These are phyloP conservation scores for Trachelus iudaicus DNA, from an alignment of 2,888 invertebrate genomes.

Conservation along the genomic window DNA sequence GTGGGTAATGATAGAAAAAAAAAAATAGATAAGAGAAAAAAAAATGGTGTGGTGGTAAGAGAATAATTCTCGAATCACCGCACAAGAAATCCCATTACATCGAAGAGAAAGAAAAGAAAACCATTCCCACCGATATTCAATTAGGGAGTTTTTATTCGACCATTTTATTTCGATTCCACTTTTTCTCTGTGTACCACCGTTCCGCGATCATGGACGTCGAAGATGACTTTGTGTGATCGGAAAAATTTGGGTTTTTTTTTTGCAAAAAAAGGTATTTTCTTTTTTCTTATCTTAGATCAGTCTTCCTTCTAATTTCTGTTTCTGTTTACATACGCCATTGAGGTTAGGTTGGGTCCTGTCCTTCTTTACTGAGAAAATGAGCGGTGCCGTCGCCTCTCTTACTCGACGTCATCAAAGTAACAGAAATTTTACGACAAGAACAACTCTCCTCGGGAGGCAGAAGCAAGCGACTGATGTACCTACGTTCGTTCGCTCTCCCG, in stretches of 20 bases:
- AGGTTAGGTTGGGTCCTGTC: not conserved
- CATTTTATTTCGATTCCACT: slow-evolving; percentile 50
- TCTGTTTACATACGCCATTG: not conserved
- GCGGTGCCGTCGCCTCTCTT: slow-evolving; percentile 8
- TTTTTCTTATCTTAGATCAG: not conserved
- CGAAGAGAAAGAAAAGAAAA: slow-evolving; percentile 46
- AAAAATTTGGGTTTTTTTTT: slow-evolving; percentile 6
- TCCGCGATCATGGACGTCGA: not conserved
- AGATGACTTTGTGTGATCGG: not conserved
- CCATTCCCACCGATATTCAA: slow-evolving; percentile 47
- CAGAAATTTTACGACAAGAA: slow-evolving; percentile 43
- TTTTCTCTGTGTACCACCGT: not conserved
- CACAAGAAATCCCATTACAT: slow-evolving; percentile 59
- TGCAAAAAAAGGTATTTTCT: not conserved
- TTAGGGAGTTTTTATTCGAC: slow-evolving; percentile 60
- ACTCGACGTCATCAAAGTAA: slow-evolving; percentile 38
- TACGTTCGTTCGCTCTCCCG: slow-evolving; percentile 1
- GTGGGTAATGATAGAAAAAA: slow-evolving; percentile 1
- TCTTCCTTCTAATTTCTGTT: not conserved
- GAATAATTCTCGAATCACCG: slow-evolving; percentile 49
- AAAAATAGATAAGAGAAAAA: slow-evolving; percentile 15
- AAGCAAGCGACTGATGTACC: slow-evolving; percentile 18
- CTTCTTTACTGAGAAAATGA: not conserved
- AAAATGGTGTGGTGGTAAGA: slow-evolving; percentile 39
- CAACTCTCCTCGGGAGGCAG: slow-evolving; percentile 31